These are phyloP conservation scores for Linepithema humile DNA, from an alignment of 1,140 invertebrate species.

Conservation along the genomic window DNA sequence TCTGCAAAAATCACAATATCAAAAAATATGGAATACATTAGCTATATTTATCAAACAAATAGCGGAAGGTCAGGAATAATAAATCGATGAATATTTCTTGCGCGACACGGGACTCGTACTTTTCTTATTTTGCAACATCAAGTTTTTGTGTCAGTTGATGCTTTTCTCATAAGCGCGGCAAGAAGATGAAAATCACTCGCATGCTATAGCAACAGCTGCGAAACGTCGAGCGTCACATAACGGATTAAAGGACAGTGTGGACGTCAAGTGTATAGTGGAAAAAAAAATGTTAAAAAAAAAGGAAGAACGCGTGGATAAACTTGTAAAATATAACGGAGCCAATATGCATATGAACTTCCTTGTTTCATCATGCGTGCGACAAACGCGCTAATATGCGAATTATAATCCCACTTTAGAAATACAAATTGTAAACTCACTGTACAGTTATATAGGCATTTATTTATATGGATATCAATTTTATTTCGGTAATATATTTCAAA, in stretches of 20 bases:
- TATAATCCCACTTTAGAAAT: too few species aligned
- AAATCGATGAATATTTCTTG: constrained; percentile 41
- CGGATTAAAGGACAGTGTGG: constrained; percentile 45
- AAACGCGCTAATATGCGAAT: neutral
- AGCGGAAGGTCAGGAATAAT: constrained; percentile 6
- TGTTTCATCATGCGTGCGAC: neutral
- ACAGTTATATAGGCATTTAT: neutral
- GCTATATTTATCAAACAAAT: constrained; percentile 40
- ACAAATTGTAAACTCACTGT: neutral
- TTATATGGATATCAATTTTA: neutral
- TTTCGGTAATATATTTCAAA: too few species aligned
- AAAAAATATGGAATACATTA: neutral
- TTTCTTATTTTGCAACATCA: constrained; percentile 31
- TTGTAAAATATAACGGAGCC: constrained; percentile 11
- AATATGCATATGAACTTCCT: neutral
- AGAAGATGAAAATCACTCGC: constrained; percentile 42
- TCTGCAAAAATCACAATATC: neutral
- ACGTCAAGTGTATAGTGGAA: constrained; percentile 21
- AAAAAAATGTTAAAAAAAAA: neutral
- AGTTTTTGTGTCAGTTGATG: constrained; percentile 48
- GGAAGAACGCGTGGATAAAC: neutral
- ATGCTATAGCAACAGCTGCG: constrained; percentile 53
- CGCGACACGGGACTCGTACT: constrained; percentile 1
- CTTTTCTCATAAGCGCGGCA: constrained; percentile 43
- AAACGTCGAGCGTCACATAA: constrained; percentile 48